These are phyloP conservation scores for Pleuronectes platessa DNA, from an alignment of 2,113 vertebrate genomes.

Conservation along the genomic window DNA sequence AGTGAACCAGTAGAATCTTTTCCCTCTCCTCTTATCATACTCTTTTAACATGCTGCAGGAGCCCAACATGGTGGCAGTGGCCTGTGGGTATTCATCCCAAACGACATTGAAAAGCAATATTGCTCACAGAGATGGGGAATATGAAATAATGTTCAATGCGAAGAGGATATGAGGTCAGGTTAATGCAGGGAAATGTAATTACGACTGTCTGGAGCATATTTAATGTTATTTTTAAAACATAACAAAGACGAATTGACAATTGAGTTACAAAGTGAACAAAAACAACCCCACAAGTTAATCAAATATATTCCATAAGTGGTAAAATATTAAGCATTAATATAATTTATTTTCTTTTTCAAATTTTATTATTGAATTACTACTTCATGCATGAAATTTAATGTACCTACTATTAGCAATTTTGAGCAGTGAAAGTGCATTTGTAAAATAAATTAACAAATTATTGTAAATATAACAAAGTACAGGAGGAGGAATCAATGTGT, in stretches of 20 bases:
- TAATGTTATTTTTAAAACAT: background rate
- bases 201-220: background rate
- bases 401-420: too few relatives aligned
- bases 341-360: too few relatives aligned
- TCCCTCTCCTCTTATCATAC: too few relatives aligned
- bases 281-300: background rate
- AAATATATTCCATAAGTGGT: background rate
- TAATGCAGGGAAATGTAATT: background rate
- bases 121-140: background rate
- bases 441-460: background rate
- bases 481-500: too few relatives aligned
- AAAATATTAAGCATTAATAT: too few relatives aligned
- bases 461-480: background rate
- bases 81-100: too few relatives aligned
- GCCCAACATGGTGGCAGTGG: background rate
- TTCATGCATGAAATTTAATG: background rate
- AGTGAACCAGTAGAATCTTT: too few relatives aligned
- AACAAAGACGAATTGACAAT: background rate
- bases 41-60: background rate
- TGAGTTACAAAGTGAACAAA: background rate
- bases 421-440: too few relatives aligned
- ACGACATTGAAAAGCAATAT: background rate
- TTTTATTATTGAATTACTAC: background rate
- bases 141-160: background rate
- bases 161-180: background rate